These are phyloP conservation scores for Caenorhabditis angaria DNA, from an alignment of 2,888 invertebrate species.

Conservation along the genomic window DNA sequence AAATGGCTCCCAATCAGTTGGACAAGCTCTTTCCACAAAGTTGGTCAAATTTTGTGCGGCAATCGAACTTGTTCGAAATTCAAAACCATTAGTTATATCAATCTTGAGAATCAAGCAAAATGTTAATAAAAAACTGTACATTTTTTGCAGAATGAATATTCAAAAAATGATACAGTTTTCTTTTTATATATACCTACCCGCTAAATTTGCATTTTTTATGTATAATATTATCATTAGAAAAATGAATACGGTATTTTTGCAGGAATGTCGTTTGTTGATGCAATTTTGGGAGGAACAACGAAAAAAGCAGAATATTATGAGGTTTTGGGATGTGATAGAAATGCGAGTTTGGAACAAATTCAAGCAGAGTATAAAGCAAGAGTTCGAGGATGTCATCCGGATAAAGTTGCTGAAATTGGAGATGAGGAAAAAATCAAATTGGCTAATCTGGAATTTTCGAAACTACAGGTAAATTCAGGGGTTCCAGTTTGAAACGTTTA, in stretches of 20 bases:
- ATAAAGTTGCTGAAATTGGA: slow-evolving; percentile 32
- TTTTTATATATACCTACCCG: background rate
- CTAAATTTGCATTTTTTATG: background rate
- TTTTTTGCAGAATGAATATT: background rate
- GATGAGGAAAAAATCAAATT: background rate
- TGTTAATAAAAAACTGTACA: background rate
- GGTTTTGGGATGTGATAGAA: slow-evolving; percentile 42
- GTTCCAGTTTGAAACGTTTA: background rate
- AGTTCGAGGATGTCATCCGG: slow-evolving; percentile 59
- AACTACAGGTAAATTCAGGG: slow-evolving; percentile 33
- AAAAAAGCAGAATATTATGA: slow-evolving; percentile 44
- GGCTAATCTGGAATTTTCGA: slow-evolving; percentile 37
- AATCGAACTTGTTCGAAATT: background rate
- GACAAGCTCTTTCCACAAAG: background rate
- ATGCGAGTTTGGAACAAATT: slow-evolving; percentile 56
- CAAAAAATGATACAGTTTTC: background rate
- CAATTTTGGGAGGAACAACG: slow-evolving; percentile 21
- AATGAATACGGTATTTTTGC: background rate
- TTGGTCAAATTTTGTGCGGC: background rate
- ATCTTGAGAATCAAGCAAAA: background rate
- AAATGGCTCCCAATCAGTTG: background rate
- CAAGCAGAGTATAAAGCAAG: slow-evolving; percentile 56
- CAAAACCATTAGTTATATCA: background rate
- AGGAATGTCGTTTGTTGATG: slow-evolving; percentile 35
- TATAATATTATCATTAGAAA: background rate